These are phyloP conservation scores for Herminia tarsipennalis DNA, from an alignment of 2,888 invertebrate genomes.

Conservation along the genomic window DNA sequence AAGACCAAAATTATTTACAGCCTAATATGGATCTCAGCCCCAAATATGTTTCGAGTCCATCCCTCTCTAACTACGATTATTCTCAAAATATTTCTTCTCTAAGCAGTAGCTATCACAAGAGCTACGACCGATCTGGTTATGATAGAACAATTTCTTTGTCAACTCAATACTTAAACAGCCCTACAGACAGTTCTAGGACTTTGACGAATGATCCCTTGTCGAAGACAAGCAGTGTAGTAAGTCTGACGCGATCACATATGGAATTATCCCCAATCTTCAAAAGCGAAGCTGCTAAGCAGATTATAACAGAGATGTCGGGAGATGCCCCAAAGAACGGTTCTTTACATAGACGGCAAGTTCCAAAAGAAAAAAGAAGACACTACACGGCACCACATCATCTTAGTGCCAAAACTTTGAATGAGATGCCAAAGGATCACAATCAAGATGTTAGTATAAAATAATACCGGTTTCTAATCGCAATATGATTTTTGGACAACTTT, in stretches of 20 bases:
- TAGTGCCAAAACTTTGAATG: slow-evolving; percentile 87
- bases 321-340: slow-evolving; percentile 85
- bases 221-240: slow-evolving; percentile 78
- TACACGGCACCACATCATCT: slow-evolving; percentile 94
- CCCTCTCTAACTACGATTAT: slow-evolving; percentile 78
- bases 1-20: slow-evolving; percentile 66
- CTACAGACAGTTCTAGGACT: slow-evolving; percentile 76
- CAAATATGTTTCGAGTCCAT: slow-evolving; percentile 79
- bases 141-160: slow-evolving; percentile 73
- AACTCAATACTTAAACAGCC: slow-evolving; percentile 77
- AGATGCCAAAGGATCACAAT: slow-evolving; percentile 79
- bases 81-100: slow-evolving; percentile 75
- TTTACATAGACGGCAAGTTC: slow-evolving; percentile 88
- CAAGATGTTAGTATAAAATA: slow-evolving; percentile 77
- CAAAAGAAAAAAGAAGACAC: slow-evolving; percentile 93
- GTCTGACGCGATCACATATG: slow-evolving; percentile 76
- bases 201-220: slow-evolving; percentile 79
- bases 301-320: slow-evolving; percentile 92
- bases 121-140: slow-evolving; percentile 70
- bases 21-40: slow-evolving; percentile 77
- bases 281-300: slow-evolving; percentile 94
- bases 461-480: no score
- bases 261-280: slow-evolving; percentile 93
- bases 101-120: slow-evolving; percentile 75
- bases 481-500: no score